phyloP scores from a whole-genome alignment of 2,888 invertebrate species.

The Meliscaeva auricollis region DNA sequence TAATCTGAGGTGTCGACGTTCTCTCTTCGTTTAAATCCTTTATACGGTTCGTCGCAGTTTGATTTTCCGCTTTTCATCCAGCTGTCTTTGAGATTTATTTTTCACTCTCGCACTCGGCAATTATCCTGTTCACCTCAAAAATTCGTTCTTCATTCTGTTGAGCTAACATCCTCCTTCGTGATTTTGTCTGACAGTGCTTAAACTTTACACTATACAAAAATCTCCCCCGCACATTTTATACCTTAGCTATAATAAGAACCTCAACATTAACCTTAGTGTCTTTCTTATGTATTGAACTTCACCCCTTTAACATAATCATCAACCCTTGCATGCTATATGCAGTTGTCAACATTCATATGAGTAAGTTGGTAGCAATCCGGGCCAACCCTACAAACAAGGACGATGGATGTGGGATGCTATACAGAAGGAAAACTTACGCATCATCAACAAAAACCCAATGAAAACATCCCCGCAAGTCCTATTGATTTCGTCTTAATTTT shows the following conservation, averaged over 20 bases:
- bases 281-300: constrained; percentile 59
- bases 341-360: constrained; percentile 70
- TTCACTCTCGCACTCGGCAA: constrained; percentile 50
- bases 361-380: background rate
- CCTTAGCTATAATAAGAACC: constrained; percentile 46
- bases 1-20: constrained; percentile 77
- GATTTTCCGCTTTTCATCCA: constrained; percentile 71
- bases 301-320: constrained; percentile 65
- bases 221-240: constrained; percentile 8
- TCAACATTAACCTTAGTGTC: constrained; percentile 71
- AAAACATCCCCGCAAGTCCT: constrained; percentile 69
- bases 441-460: constrained; percentile 57
- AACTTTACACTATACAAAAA: background rate
- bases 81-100: constrained; percentile 68
- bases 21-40: constrained; percentile 71
- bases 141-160: background rate
- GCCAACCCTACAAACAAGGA: constrained; percentile 44
- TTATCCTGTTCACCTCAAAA: constrained; percentile 38
- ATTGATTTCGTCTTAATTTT: constrained; percentile 75
- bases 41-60: constrained; percentile 75
- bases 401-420: background rate
- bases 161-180: constrained; percentile 14
- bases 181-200: constrained; percentile 32
- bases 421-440: constrained; percentile 57
- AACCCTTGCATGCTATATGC: constrained; percentile 58